phyloP scores from a whole-genome alignment of 2,113 vertebrate species.

The Otus sunia region DNA sequence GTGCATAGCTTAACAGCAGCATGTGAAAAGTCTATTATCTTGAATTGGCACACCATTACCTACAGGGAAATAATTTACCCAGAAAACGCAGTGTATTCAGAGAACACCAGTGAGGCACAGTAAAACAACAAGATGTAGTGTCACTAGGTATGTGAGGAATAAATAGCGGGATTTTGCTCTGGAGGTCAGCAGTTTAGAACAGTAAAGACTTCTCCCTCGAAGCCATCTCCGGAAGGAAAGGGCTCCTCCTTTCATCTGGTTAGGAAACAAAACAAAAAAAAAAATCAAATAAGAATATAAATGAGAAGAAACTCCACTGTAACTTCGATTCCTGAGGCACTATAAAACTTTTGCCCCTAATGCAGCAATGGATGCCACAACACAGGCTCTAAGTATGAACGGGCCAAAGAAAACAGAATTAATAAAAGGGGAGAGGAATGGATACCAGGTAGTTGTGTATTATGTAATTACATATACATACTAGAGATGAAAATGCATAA shows the following conservation, averaged over 20 bases:
- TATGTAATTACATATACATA: not conserved
- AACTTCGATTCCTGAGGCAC: not conserved
- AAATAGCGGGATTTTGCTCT: constrained; percentile 83
- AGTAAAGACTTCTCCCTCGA: constrained; percentile 85
- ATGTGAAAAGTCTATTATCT: not conserved
- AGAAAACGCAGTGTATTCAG: constrained; percentile 58
- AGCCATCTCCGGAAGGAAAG: constrained; percentile 81
- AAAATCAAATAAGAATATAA: rapidly evolving
- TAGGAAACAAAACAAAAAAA: not conserved
- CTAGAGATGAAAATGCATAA: not conserved
- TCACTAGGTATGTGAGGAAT: constrained; percentile 83
- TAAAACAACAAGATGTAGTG: constrained; percentile 79
- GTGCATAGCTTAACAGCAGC: constrained; percentile 71
- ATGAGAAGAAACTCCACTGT: not conserved
- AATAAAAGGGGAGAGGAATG: not conserved
- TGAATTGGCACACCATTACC: constrained; percentile 34
- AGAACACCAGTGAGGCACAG: constrained; percentile 83
- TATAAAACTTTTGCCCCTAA: not conserved
- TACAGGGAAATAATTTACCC: not conserved
- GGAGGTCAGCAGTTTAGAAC: constrained; percentile 83
- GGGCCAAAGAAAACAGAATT: not conserved
- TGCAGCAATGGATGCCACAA: not conserved
- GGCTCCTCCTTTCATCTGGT: constrained; percentile 82
- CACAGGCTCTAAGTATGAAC: not conserved
- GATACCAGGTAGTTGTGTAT: not conserved